Conservation (phyloP, 1,140 invertebrate species). For the Cepaea nemoralis region DNA sequence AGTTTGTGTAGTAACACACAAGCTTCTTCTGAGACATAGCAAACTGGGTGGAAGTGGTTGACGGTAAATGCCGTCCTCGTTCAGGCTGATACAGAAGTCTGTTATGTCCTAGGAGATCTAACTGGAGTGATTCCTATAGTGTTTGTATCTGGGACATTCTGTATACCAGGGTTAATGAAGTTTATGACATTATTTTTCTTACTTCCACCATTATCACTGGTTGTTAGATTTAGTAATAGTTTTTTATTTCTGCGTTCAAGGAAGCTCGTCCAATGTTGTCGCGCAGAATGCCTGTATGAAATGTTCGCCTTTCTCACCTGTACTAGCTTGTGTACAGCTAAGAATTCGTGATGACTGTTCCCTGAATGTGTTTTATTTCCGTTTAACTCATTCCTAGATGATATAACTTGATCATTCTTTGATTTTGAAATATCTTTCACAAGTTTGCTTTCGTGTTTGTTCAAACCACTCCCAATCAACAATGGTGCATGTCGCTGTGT, state of each 20-base stretch:
- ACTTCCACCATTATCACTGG: not conserved
- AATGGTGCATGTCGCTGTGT: not conserved
- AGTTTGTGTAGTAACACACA: slow-evolving; percentile 70
- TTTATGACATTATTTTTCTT: too few relatives aligned
- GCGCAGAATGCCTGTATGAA: too few relatives aligned
- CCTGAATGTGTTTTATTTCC: not conserved
- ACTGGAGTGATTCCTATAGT: not conserved
- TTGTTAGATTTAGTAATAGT: not conserved
- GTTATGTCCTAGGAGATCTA: not conserved
- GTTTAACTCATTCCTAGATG: not conserved
- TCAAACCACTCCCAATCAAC: not conserved
- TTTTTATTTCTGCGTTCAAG: not conserved
- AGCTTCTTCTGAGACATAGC: slow-evolving; percentile 28
- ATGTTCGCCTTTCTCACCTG: too few relatives aligned
- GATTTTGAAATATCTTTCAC: not conserved
- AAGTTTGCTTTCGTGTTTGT: not conserved
- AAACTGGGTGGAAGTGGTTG: not conserved
- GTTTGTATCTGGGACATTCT: too few relatives aligned
- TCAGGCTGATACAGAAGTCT: not conserved
- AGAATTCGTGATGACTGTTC: too few relatives aligned
- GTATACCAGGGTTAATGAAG: too few relatives aligned
- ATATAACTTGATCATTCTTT: not conserved
- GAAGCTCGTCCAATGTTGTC: not conserved
- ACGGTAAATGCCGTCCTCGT: not conserved
- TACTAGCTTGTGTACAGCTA: too few relatives aligned